Evolutionary conservation across 2,113 vertebrate species (phyloP), one percentile per base, ranked within the genome.

Genomic region (Aix galericulata): DNA sequence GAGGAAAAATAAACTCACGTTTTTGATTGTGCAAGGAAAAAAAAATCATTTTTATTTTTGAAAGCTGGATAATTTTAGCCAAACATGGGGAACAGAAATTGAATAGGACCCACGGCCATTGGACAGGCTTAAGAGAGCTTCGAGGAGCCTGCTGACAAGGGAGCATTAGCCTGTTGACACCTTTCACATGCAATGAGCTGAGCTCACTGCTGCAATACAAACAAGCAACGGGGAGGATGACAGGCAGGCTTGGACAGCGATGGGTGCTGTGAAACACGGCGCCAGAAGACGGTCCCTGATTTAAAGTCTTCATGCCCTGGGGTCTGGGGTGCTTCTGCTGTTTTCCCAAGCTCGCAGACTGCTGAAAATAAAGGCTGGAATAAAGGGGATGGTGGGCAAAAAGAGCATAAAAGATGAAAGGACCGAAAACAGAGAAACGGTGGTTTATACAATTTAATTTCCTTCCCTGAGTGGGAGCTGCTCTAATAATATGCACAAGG

Each of bases 31-130:
- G 82, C 27, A 80, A 88, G 58, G 32, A 3, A 2, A 46, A 29
- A 56, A 21, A 48, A 56, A 22, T 8, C 1, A 52, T 36, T 85
- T 73, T 1, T 69, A n/a, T 64, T 62, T 82, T 80, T 88, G 83
- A 92, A 93, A 89, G 62, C 38, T 48, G 89, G 32, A n/a, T 78
- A 20, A 94, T 92, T 92, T 85, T 86, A 92, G 66, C 86, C 83
- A 85, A 53, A 92, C 3, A 1, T 2, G 72, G 75, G 75, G 92
- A 93, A 62, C 4, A 5, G 91, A 11, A 46, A 48, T 73, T 78
- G 91, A 94, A 89, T 3, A 8, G 74, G 74, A 72, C 95, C 95
- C 91, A 78, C 0, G 11, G 52, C 60, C 36, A 48, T n/a, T 92
- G 94, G 91, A 92, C 86, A 17, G 23, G 48, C 58, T 94, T 95